A percentile compares a stretch with the other conserved stretches of the same genome.
phyloP scores from a whole-genome alignment of 2,113 vertebrate species.

The Sitta europaea region DNA sequence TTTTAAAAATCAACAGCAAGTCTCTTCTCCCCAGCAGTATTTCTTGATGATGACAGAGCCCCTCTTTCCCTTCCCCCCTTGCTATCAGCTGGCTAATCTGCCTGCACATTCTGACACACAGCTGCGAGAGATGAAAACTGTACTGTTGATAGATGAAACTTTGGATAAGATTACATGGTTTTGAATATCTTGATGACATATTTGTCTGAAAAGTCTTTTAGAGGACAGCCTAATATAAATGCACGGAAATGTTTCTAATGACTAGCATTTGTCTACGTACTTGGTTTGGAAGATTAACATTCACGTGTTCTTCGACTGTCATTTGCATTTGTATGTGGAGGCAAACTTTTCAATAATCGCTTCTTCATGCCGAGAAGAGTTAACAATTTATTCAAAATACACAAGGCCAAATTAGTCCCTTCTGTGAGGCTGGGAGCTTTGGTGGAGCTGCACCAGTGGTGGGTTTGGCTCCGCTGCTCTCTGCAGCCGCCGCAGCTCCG shows the following conservation, averaged over 20 bases:
- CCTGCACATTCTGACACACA: conserved; percentile 80
- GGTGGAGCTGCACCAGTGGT: conserved; percentile 30
- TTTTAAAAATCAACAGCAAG: neutral
- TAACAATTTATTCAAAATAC: conserved; percentile 79
- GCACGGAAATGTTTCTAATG: conserved; percentile 87
- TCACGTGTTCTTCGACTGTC: conserved; percentile 79
- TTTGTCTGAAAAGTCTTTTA: conserved; percentile 88
- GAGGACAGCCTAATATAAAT: conserved; percentile 88
- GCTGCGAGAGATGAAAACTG: conserved; percentile 81
- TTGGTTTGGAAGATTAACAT: conserved; percentile 81
- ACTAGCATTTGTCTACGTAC: conserved; percentile 83
- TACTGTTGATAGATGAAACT: conserved; percentile 85
- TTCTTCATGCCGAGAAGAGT: conserved; percentile 78
- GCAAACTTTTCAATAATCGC: conserved; percentile 84
- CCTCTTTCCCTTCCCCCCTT: conserved; percentile 63
- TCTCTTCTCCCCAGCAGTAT: conserved; percentile 26
- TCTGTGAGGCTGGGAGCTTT: conserved; percentile 45
- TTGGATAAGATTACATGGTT: conserved; percentile 87
- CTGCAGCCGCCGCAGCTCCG: neutral
- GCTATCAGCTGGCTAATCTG: conserved; percentile 84
- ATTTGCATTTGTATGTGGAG: conserved; percentile 84
- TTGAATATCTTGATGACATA: conserved; percentile 88
- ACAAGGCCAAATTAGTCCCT: conserved; percentile 63
- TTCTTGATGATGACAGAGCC: conserved; percentile 56
- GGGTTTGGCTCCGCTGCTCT: neutral